Evolutionary conservation across 1,140 invertebrate genomes (phyloP).

Genomic region (Formica exsecta): DNA sequence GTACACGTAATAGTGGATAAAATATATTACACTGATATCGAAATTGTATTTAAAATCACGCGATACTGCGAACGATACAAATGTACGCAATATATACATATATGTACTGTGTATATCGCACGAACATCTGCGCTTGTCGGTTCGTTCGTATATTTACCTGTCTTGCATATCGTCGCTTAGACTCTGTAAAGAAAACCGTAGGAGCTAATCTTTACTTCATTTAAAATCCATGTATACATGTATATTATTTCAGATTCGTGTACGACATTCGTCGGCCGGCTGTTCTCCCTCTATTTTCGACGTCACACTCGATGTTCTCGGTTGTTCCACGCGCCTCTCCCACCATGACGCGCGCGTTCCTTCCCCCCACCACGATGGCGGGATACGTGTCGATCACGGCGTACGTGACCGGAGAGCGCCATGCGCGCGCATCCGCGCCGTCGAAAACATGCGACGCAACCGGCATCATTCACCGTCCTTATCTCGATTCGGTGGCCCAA

Average conservation of each 20-base stretch:
- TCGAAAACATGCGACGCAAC: slow-evolving; percentile 52
- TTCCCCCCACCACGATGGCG: background rate
- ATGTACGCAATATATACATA: no score
- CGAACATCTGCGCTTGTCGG: no score
- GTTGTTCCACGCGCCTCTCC: background rate
- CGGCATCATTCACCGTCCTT: slow-evolving; percentile 49
- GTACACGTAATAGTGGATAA: no score
- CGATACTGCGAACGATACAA: no score
- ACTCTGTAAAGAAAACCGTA: no score
- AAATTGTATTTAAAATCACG: no score
- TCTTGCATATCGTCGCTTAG: no score
- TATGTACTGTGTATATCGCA: no score
- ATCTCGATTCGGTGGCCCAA: slow-evolving; percentile 18
- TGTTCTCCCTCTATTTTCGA: background rate
- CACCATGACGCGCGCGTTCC: background rate
- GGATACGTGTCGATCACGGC: slow-evolving; percentile 36
- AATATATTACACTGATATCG: no score
- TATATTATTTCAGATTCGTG: background rate
- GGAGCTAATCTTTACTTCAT: no score
- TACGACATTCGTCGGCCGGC: background rate
- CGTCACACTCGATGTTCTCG: background rate
- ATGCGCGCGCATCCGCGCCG: slow-evolving; percentile 71
- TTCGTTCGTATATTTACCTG: no score
- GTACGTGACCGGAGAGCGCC: slow-evolving; percentile 71
- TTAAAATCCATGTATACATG: background rate